A percentile compares a stretch with the other conserved stretches of the same genome.
Evolutionary conservation across 2,797 vertebrate genomes (phyloP).

Genomic region (Cynodonichthys magdalenae): DNA sequence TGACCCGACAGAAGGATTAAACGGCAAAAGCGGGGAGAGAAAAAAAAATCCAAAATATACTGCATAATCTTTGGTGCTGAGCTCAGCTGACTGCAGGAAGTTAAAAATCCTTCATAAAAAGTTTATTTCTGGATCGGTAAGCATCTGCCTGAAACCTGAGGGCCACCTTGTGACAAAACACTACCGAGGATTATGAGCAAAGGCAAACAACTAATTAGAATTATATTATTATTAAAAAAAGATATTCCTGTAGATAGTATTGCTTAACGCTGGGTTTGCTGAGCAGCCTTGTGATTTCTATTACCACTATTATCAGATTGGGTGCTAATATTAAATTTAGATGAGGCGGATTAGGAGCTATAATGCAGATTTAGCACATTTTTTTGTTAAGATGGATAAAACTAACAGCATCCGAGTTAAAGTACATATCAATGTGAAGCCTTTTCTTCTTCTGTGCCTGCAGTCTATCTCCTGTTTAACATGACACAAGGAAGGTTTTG

Average conservation of each 20-base stretch:
- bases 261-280: constrained; percentile 9
- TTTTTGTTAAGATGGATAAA: neutral
- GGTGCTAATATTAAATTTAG: constrained; percentile 30
- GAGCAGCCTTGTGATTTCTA: constrained; percentile 30
- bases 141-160: constrained; percentile 41
- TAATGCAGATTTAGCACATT: constrained; percentile 15
- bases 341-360: constrained; percentile 23
- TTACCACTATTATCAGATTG: neutral
- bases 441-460: constrained; percentile 9
- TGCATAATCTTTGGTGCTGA: constrained; percentile 63
- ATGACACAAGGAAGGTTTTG: constrained; percentile 59
- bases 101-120: constrained; percentile 34
- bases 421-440: constrained; percentile 26
- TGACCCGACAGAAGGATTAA: constrained; percentile 66
- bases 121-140: constrained; percentile 19
- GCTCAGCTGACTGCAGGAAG: constrained; percentile 48
- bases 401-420: constrained; percentile 29
- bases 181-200: constrained; percentile 35
- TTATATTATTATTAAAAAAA: too few species aligned
- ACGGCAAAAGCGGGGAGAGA: constrained; percentile 11
- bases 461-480: constrained; percentile 45
- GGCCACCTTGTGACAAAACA: constrained; percentile 37
- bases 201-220: constrained; percentile 9
- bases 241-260: too few species aligned
- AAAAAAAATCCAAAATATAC: constrained; percentile 56